phyloP scores from a whole-genome alignment of 2,113 vertebrate genomes.

The Microtus richardsoni region DNA sequence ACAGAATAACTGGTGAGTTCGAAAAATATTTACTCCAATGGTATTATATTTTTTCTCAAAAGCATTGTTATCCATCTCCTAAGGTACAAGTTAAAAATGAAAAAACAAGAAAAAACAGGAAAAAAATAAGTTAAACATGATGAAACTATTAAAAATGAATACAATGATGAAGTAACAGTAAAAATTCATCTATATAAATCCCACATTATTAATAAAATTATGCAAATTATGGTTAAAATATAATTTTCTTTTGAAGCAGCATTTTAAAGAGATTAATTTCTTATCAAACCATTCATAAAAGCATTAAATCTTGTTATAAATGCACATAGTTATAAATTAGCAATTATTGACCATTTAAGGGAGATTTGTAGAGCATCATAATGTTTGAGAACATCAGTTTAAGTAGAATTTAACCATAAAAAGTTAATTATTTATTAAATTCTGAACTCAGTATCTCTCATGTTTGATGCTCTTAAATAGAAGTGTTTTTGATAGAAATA shows the following conservation, averaged over 20 bases:
- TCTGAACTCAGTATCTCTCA: not conserved
- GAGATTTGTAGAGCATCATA: not conserved
- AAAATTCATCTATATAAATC: not conserved
- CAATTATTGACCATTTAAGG: not conserved
- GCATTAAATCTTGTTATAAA: slow-evolving; percentile 2
- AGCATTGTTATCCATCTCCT: slow-evolving; percentile 92
- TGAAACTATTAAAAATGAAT: not conserved
- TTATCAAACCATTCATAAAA: slow-evolving; percentile 24
- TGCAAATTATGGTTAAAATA: slow-evolving; percentile 13
- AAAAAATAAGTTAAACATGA: slow-evolving; percentile 61
- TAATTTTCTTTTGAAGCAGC: slow-evolving; percentile 3
- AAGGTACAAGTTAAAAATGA: slow-evolving; percentile 70
- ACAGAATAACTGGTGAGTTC: slow-evolving; percentile 94
- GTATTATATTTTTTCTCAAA: slow-evolving; percentile 99
- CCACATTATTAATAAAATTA: slow-evolving; percentile 16
- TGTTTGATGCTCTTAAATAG: not conserved
- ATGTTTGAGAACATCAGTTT: not conserved
- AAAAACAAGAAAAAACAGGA: not conserved
- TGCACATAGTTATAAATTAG: not conserved
- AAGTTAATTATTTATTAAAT: slow-evolving; percentile 16
- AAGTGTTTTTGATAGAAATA: slow-evolving; percentile 25
- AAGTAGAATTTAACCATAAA: slow-evolving; percentile 32
- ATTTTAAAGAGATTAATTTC: slow-evolving; percentile 22
- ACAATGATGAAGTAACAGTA: slow-evolving; percentile 6
- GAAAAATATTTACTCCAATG: slow-evolving; percentile 92